Evolutionary conservation across 2,797 vertebrate genomes (phyloP).

Genomic region (Psittacula echo): DNA sequence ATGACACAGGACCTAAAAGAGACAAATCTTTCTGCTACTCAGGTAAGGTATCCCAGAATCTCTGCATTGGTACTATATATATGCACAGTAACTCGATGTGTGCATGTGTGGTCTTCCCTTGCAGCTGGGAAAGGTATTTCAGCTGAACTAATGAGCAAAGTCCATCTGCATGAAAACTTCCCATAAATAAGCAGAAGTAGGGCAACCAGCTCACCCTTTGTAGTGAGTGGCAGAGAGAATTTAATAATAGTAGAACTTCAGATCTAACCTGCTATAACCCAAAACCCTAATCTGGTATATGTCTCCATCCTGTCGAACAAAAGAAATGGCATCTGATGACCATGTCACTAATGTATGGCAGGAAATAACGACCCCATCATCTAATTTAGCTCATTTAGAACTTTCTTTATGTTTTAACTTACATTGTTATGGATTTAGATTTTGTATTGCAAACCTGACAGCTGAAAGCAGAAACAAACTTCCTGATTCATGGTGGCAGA

Average conservation of each 20-base stretch:
- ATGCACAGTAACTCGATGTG: accelerated
- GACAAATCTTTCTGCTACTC: background rate
- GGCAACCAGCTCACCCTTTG: background rate
- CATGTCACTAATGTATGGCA: background rate
- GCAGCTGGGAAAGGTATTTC: background rate
- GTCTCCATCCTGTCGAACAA: background rate
- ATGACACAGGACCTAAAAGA: background rate
- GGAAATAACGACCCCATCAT: background rate
- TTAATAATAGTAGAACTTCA: background rate
- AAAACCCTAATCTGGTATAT: background rate
- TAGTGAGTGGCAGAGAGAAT: background rate
- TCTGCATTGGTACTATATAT: background rate
- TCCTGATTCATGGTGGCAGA: background rate
- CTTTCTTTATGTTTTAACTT: background rate
- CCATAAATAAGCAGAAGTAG: background rate
- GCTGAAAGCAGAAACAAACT: constrained; percentile 11
- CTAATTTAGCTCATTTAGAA: background rate
- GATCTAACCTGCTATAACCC: background rate
- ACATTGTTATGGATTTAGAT: background rate
- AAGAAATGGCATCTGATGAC: background rate
- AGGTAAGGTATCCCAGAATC: background rate
- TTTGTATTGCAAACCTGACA: background rate
- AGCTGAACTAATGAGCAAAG: background rate
- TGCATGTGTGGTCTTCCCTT: background rate
- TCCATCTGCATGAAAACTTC: background rate